Evolutionary conservation across 2,888 invertebrate genomes (phyloP).

Genomic region (Agonopterix subpropinquella): DNA sequence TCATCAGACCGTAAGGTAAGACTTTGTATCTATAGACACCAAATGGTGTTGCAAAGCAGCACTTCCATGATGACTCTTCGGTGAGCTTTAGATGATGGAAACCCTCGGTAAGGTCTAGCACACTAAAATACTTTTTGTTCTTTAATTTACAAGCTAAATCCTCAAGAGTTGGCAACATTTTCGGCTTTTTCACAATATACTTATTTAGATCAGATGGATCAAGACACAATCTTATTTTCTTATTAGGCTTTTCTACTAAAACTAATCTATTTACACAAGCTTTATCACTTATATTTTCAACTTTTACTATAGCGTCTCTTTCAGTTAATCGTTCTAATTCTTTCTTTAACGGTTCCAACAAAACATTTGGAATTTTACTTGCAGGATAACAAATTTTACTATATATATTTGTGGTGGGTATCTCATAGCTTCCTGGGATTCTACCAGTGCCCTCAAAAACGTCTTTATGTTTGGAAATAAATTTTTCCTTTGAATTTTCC

Average conservation of each 20-base stretch:
- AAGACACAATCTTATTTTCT: constrained; percentile 6
- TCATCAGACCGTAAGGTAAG: constrained; percentile 11
- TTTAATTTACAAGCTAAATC: constrained; percentile 10
- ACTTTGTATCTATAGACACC: constrained; percentile 12
- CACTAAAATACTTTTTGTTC: constrained; percentile 10
- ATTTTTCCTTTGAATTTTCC: neutral
- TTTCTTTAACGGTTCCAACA: constrained; percentile 5
- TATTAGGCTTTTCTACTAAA: constrained; percentile 9
- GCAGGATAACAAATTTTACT: constrained; percentile 5
- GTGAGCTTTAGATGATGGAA: constrained; percentile 10
- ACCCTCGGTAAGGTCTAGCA: constrained; percentile 13
- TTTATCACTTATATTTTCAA: constrained; percentile 11
- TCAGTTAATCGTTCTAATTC: constrained; percentile 5
- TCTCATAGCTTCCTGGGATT: neutral
- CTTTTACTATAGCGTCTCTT: constrained; percentile 11
- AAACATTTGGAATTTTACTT: neutral
- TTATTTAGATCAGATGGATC: constrained; percentile 12
- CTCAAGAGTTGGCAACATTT: constrained; percentile 10
- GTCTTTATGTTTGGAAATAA: neutral
- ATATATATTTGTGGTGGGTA: constrained; percentile 2
- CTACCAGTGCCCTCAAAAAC: neutral
- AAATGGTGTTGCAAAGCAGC: constrained; percentile 13
- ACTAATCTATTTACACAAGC: constrained; percentile 13
- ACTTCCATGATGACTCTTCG: constrained; percentile 11
- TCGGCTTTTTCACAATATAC: constrained; percentile 12